Evolutionary conservation across 2,888 invertebrate genomes (phyloP), one percentile per base, ranked within the genome.

Genomic region (Cataglyphis cursor): DNA sequence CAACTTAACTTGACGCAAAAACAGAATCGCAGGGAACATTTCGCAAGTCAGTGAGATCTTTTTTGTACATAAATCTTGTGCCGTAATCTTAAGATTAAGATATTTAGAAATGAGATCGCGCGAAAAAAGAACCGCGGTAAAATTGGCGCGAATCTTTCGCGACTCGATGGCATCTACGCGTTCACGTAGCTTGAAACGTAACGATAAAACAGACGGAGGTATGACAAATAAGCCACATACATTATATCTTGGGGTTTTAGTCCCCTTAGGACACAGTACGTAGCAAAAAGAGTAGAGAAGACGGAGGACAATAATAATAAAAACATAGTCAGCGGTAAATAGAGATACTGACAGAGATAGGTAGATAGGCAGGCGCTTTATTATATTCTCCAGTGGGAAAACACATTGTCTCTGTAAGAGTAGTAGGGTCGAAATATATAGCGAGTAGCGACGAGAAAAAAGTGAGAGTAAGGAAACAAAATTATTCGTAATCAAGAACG

Each of bases 211-310:
- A 41, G 54, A 65, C 57, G 62, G 57, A 78, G 44, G 24, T 44
- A 59, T 68, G 78, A 57, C 21, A 70, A 31, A 61, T 80, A 80
- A 35, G 59, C 15, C 8, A 10, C 12, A 10, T 15, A 57, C 31
- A 41, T 76, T 76, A 76, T 76, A 24, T 28, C 66, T 66, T 54
- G 54, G 18, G 70, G n/a, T 54, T 54, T 70, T 59, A 70, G 35
- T 59, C 18, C 31, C 18, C 31, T 31, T 24, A 31, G 38, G 57
- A 41, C 9, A 28, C 12, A 24, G 38, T 54, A 24, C 15, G 35
- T 18, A 18, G 5, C 28, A 15, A n/a, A n/a, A 68, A 76, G 57
- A 48, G 6, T 15, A 24, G 24, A 44, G 15, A 24, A 35, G 31
- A 70, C 18, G 31, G 44, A 78, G n/a, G 44, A 4, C 15, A 15